Percentiles rank a stretch among this genome's conserved stretches.
Evolutionary conservation across 2,113 vertebrate species (phyloP).

Genomic region (Parus major): DNA sequence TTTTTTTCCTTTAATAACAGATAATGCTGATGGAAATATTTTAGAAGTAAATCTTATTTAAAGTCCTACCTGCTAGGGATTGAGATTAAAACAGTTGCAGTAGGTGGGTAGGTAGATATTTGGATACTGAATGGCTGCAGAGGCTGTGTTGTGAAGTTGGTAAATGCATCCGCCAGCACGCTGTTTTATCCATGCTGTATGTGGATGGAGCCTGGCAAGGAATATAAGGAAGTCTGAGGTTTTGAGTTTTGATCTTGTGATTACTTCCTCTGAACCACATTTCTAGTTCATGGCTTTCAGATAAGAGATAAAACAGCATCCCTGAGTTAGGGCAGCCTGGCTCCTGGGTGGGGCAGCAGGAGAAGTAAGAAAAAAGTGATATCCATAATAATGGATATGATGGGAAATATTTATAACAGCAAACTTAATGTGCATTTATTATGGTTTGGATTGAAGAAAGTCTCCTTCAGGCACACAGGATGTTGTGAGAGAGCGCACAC

Average conservation of each 20-base stretch:
- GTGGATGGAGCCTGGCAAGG: background rate
- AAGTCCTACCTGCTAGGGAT: background rate
- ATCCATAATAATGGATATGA: background rate
- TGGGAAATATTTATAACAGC: background rate
- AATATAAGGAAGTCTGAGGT: background rate
- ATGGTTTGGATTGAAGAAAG: background rate
- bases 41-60: conserved; percentile 27
- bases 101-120: background rate
- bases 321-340: background rate
- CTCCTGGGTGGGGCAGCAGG: background rate
- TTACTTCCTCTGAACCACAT: background rate
- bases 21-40: conserved; percentile 48
- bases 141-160: background rate
- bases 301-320: background rate
- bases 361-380: background rate
- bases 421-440: background rate
- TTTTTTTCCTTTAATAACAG: conserved; percentile 36
- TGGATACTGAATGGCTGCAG: background rate
- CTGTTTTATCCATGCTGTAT: background rate
- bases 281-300: background rate
- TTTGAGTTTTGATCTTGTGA: background rate
- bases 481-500: background rate
- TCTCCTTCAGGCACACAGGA: background rate
- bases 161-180: background rate
- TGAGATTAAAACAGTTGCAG: background rate